These are phyloP conservation scores for Eonycteris spelaea DNA, from an alignment of 2,113 vertebrate species.

Conservation along the genomic window DNA sequence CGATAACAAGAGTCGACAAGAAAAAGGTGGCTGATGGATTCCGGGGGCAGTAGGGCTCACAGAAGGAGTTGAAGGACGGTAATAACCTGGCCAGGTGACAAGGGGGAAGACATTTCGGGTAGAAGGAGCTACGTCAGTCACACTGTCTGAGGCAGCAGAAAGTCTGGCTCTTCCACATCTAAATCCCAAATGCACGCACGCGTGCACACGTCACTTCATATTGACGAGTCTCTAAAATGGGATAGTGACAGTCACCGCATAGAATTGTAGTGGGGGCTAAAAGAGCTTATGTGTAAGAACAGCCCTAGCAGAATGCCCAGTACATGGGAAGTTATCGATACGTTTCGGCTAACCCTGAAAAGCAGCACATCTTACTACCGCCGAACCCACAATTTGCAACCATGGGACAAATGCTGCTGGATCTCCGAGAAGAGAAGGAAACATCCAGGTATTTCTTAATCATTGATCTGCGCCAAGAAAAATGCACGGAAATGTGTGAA, in stretches of 20 bases:
- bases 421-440: neutral
- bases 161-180: neutral
- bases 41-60: fast-evolving
- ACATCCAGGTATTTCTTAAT: neutral
- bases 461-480: neutral
- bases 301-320: neutral
- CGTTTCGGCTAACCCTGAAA: neutral
- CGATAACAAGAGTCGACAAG: neutral
- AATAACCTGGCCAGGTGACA: neutral
- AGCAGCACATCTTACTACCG: neutral
- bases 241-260: neutral
- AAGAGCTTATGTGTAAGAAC: neutral
- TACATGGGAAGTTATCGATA: neutral
- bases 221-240: neutral
- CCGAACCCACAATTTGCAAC: neutral
- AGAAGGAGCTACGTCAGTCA: neutral
- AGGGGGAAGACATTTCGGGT: neutral
- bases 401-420: neutral
- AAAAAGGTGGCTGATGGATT: neutral
- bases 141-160: neutral
- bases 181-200: neutral
- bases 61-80: neutral
- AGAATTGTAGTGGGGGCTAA: neutral
- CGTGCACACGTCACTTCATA: neutral
- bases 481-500: neutral